phyloP scores from a whole-genome alignment of 2,888 invertebrate genomes.

The Cotesia congregata region DNA sequence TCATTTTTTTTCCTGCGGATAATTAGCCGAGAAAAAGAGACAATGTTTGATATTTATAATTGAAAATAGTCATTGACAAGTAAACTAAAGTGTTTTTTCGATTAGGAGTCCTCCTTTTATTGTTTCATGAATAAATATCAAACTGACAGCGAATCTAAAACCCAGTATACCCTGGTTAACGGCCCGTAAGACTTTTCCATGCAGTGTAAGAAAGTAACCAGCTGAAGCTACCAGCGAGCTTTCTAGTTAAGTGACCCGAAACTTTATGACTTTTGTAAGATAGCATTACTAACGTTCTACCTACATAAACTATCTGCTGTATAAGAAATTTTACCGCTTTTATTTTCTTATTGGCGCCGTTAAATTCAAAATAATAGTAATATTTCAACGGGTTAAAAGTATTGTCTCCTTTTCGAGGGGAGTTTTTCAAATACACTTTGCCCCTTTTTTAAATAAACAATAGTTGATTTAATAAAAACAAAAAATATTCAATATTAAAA shows the following conservation, averaged over 20 bases:
- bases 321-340: constrained; percentile 10
- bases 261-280: constrained; percentile 15
- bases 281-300: constrained; percentile 2
- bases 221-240: constrained; percentile 10
- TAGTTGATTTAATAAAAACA: no score
- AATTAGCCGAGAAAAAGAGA: background rate
- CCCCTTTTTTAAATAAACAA: no score
- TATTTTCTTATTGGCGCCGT: constrained; percentile 1
- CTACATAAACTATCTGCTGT: constrained; percentile 1
- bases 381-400: constrained; percentile 5
- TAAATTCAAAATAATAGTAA: constrained; percentile 13
- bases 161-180: background rate
- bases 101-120: constrained; percentile 4
- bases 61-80: background rate
- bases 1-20: no score
- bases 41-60: background rate
- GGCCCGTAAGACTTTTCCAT: constrained; percentile 12
- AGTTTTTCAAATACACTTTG: no score
- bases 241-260: constrained; percentile 21
- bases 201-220: constrained; percentile 4
- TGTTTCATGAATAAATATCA: constrained; percentile 33
- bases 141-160: constrained; percentile 36
- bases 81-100: background rate
- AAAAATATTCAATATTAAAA: no score
- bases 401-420: background rate